Conservation (phyloP, 2,113 vertebrate genomes). For the Chaetops frenatus region DNA sequence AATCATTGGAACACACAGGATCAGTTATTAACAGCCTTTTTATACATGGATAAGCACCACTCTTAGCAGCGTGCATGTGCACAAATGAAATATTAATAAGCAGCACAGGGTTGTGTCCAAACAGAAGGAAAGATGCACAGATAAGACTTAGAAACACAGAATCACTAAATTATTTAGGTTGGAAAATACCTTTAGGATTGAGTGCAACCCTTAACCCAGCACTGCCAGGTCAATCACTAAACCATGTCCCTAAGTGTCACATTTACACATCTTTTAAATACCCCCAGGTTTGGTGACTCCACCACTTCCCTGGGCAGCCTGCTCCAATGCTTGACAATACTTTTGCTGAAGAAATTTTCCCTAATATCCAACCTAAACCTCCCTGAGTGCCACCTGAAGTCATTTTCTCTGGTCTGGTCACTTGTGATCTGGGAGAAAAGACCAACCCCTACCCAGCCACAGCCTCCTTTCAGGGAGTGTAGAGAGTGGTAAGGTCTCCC, state of each 20-base stretch:
- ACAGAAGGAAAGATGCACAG: neutral
- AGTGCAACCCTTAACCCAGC: neutral
- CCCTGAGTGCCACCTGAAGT: neutral
- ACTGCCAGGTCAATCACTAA: neutral
- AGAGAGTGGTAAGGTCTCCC: neutral
- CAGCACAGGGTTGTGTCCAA: neutral
- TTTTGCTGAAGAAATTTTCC: neutral
- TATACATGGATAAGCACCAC: neutral
- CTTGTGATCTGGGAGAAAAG: neutral
- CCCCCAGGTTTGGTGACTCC: neutral
- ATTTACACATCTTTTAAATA: neutral
- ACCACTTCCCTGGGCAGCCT: neutral
- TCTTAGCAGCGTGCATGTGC: neutral
- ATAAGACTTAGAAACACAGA: neutral
- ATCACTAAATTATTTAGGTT: neutral
- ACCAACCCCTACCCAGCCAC: fast-evolving
- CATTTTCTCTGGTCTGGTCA: neutral
- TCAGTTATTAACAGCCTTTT: neutral
- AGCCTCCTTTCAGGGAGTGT: neutral
- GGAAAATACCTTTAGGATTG: neutral
- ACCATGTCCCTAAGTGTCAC: neutral
- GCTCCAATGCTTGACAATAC: neutral
- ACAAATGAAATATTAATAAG: constrained; percentile 17
- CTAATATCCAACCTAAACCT: neutral
- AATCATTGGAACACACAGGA: neutral